phyloP scores from a whole-genome alignment of 1,140 invertebrate genomes.

The Drosophila takahashii region DNA sequence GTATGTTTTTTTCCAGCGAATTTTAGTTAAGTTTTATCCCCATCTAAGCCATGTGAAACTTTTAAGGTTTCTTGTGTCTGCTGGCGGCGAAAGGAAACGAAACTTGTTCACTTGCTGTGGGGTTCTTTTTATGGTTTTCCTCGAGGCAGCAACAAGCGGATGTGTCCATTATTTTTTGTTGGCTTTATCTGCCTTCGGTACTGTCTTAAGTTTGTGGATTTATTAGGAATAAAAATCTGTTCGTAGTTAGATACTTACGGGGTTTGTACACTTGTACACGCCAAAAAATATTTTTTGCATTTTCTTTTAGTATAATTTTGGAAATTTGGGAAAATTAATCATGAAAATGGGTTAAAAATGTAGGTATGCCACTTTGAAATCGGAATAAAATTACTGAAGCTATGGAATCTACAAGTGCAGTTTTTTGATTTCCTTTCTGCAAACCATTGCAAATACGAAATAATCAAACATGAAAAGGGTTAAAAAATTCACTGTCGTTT shows the following conservation, averaged over 20 bases:
- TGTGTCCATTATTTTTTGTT: conserved; percentile 2
- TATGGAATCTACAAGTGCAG: too few relatives aligned
- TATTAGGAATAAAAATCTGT: neutral
- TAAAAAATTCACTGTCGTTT: too few relatives aligned
- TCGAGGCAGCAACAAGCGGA: conserved; percentile 1
- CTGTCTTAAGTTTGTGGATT: conserved; percentile 7
- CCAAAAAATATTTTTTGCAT: too few relatives aligned
- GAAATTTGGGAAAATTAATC: too few relatives aligned
- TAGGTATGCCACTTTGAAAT: too few relatives aligned
- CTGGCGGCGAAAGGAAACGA: conserved; percentile 37
- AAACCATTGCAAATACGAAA: too few relatives aligned
- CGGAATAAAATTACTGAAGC: too few relatives aligned
- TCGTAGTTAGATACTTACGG: neutral
- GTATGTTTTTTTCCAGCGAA: conserved; percentile 11
- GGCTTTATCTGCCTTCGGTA: conserved; percentile 2
- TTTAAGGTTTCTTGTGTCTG: conserved; percentile 45
- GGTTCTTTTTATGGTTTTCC: conserved; percentile 27
- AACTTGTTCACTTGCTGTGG: conserved; percentile 55
- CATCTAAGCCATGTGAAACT: conserved; percentile 59
- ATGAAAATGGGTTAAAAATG: too few relatives aligned
- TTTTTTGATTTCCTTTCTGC: too few relatives aligned
- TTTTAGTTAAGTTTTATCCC: conserved; percentile 17
- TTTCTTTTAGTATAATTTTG: too few relatives aligned
- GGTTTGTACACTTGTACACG: neutral
- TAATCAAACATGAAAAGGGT: too few relatives aligned